Conservation (phyloP, 2,113 vertebrate genomes). For the Platycercus adscitus region DNA sequence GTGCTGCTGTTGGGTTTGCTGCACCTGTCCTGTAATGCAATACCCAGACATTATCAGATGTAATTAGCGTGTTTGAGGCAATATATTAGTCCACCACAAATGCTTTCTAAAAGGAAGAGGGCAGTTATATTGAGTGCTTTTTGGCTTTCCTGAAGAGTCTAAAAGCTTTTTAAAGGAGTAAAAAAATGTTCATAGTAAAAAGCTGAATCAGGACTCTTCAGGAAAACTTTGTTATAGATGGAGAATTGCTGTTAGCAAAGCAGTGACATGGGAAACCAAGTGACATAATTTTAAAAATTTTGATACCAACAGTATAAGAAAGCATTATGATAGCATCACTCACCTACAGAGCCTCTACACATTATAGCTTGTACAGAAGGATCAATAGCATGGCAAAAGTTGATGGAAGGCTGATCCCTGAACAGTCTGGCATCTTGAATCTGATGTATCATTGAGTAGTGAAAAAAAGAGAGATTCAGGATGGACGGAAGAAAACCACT, state of each 20-base stretch:
- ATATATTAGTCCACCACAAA: conserved; percentile 30
- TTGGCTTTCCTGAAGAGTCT: not conserved
- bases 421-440: not conserved
- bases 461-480: not conserved
- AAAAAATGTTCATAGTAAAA: not conserved
- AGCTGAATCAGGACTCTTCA: not conserved
- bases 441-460: not conserved
- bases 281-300: not conserved
- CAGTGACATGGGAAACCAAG: not conserved
- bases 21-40: not conserved
- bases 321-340: not conserved
- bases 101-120: conserved; percentile 16
- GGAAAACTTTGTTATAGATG: not conserved
- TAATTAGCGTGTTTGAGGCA: conserved; percentile 7
- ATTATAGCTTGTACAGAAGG: not conserved
- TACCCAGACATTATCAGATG: not conserved
- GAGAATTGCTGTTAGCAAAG: not conserved
- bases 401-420: not conserved
- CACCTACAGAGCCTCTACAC: not conserved
- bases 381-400: not conserved
- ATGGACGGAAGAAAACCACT: not conserved
- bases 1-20: not conserved
- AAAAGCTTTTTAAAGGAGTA: conserved; percentile 27
- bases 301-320: not conserved
- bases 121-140: not conserved